A percentile compares a stretch with the other conserved stretches of the same genome.
Evolutionary conservation across 1,140 invertebrate genomes (phyloP).

Genomic region (Parasteatoda tepidariorum): DNA sequence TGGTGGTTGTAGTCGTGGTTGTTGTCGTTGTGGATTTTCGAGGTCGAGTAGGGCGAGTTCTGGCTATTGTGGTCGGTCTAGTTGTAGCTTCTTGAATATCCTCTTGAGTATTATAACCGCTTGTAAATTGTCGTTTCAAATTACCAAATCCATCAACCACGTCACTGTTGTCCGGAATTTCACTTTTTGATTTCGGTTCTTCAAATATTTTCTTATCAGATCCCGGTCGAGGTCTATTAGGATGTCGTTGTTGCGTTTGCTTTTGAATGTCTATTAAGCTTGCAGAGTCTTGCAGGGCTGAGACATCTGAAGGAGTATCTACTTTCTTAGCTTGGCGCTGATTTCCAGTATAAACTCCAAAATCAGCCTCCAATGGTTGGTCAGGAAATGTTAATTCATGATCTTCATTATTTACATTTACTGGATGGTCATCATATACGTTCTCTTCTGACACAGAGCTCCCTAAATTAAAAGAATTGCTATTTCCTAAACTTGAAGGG

Average conservation of each 20-base stretch:
- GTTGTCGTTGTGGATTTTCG: slow-evolving; percentile 43
- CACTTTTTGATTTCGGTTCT: background rate
- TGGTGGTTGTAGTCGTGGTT: slow-evolving; percentile 47
- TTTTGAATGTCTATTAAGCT: slow-evolving; percentile 41
- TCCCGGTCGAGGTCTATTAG: slow-evolving; percentile 1
- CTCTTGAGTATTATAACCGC: background rate
- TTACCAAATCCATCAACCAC: slow-evolving; percentile 22
- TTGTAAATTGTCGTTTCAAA: slow-evolving; percentile 12
- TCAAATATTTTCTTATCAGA: slow-evolving; percentile 10
- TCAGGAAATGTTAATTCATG: slow-evolving; percentile 18
- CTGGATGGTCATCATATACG: background rate
- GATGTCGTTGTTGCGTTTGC: slow-evolving; percentile 20
- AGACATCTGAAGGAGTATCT: slow-evolving; percentile 7
- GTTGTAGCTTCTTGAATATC: slow-evolving; percentile 13
- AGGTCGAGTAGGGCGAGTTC: slow-evolving; percentile 43
- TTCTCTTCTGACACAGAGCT: too few species aligned
- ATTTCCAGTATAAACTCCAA: slow-evolving; percentile 34
- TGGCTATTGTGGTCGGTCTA: background rate
- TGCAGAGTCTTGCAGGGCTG: background rate
- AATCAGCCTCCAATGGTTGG: slow-evolving; percentile 27
- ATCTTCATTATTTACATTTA: background rate
- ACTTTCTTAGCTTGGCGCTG: slow-evolving; percentile 43
- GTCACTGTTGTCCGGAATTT: background rate
- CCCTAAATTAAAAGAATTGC: too few species aligned
- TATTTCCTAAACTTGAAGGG: too few species aligned